phyloP scores from a whole-genome alignment of 2,888 invertebrate species.

The Papilio gigon region DNA sequence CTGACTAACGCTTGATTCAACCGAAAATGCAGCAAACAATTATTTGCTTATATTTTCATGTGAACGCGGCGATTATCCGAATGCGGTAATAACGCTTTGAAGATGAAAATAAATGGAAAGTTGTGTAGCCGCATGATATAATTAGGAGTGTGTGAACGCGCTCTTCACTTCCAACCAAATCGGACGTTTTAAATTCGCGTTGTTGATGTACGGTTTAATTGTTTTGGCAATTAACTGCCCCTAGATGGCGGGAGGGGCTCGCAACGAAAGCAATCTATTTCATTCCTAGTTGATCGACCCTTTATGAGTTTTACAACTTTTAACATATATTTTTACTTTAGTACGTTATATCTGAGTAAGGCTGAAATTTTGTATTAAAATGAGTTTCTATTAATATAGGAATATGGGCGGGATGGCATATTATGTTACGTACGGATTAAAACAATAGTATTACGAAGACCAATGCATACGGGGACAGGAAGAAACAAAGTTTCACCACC shows the following conservation, averaged over 20 bases:
- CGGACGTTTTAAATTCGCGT: slow-evolving; percentile 60
- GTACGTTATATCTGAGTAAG: background rate
- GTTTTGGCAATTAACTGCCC: slow-evolving; percentile 70
- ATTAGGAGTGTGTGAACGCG: slow-evolving; percentile 54
- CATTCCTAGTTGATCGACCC: slow-evolving; percentile 43
- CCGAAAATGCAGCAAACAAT: background rate
- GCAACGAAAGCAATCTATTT: slow-evolving; percentile 46
- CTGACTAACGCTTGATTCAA: background rate
- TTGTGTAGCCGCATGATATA: slow-evolving; percentile 52
- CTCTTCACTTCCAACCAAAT: slow-evolving; percentile 52
- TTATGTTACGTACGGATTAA: too few relatives aligned
- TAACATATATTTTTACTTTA: background rate
- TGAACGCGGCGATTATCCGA: background rate
- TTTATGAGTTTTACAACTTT: slow-evolving; percentile 19
- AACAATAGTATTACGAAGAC: too few relatives aligned
- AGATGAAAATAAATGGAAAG: slow-evolving; percentile 53
- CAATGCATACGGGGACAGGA: too few relatives aligned
- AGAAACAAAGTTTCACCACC: background rate
- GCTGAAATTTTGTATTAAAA: background rate
- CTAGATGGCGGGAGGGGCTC: slow-evolving; percentile 43
- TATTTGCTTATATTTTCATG: slow-evolving; percentile 24
- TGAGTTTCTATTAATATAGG: background rate
- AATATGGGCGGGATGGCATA: too few relatives aligned
- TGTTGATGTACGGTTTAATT: slow-evolving; percentile 72
- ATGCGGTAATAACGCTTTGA: slow-evolving; percentile 41